These are phyloP conservation scores for Pelodiscus sinensis DNA, from an alignment of 2,113 vertebrate genomes.

Conservation along the genomic window DNA sequence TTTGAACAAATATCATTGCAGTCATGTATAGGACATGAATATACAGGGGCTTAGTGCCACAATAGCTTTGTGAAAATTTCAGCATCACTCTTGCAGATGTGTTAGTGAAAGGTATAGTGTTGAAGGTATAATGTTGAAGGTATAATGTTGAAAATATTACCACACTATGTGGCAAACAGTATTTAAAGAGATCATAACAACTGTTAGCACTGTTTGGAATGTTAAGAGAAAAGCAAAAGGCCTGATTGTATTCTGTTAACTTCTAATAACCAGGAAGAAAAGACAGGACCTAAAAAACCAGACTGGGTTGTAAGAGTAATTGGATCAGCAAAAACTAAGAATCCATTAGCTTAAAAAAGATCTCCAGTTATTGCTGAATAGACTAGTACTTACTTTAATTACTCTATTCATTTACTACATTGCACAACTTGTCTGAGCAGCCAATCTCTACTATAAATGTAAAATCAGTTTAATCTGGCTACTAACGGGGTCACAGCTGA, in stretches of 20 bases:
- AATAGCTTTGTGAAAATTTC: constrained; percentile 3
- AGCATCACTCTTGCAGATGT: neutral
- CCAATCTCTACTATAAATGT: neutral
- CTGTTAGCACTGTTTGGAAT: constrained; percentile 1
- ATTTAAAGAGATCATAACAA: neutral
- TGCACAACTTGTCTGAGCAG: neutral
- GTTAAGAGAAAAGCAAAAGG: neutral
- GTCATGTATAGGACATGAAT: neutral
- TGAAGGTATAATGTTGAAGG: too few relatives aligned
- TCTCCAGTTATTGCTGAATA: neutral
- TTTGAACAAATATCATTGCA: neutral
- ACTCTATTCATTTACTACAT: neutral
- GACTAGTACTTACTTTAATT: neutral
- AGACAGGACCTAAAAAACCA: neutral
- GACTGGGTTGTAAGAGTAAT: neutral
- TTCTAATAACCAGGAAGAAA: neutral
- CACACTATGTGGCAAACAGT: neutral
- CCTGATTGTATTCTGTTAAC: neutral
- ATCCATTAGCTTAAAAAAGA: neutral
- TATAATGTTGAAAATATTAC: neutral
- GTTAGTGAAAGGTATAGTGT: neutral
- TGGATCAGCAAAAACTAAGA: constrained; percentile 23
- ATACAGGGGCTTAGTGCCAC: neutral
- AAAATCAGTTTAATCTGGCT: neutral
- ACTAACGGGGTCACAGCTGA: neutral